Evolutionary conservation across 2,113 vertebrate genomes (phyloP).

Genomic region (Silurus meridionalis): DNA sequence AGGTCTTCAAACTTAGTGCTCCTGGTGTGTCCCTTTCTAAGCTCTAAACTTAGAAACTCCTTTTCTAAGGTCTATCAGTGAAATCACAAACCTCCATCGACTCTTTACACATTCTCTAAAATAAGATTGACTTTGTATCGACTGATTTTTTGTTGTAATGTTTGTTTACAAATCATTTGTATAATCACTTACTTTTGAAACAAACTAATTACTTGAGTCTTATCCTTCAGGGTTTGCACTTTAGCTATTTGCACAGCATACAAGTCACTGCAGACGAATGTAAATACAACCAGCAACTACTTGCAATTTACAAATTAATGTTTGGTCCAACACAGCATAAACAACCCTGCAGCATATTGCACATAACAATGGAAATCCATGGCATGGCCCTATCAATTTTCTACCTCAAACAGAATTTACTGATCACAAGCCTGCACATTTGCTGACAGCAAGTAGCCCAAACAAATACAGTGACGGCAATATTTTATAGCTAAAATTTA

Average conservation of each 20-base stretch:
- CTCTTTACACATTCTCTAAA: no score
- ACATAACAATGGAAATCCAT: no score
- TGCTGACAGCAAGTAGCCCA: no score
- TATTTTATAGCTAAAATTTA: no score
- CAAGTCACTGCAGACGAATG: background rate
- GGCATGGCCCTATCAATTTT: no score
- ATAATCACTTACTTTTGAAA: background rate
- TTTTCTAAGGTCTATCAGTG: background rate
- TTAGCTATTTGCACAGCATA: background rate
- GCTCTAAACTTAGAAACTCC: no score
- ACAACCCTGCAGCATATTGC: no score
- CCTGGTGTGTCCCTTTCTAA: background rate
- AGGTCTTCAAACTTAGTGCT: background rate
- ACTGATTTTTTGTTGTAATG: background rate
- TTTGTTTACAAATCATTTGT: background rate
- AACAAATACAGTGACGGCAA: no score
- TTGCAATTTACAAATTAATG: background rate
- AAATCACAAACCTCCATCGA: background rate
- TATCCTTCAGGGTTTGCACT: background rate
- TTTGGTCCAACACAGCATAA: background rate
- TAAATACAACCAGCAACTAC: background rate
- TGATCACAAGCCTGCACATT: no score
- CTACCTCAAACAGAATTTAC: no score
- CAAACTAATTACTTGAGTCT: background rate
- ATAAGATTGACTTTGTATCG: background rate